Conservation (phyloP, 2,888 invertebrate genomes). For the Boloria selene region DNA sequence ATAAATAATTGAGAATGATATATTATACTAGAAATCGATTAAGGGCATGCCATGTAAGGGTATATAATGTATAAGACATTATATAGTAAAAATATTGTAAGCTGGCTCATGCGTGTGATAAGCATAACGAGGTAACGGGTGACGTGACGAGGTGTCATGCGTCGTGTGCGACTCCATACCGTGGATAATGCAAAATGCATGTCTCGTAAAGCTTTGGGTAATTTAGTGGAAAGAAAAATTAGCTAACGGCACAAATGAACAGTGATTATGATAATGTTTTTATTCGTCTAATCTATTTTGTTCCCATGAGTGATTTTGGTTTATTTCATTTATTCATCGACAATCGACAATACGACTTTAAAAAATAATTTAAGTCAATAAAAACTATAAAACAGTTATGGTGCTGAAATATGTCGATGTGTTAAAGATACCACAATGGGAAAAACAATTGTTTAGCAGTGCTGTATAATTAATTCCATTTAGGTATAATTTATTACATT, state of each 20-base stretch:
- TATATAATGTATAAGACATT: conserved; percentile 14
- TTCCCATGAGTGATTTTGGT: neutral
- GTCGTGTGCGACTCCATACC: conserved; percentile 49
- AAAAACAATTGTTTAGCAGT: conserved; percentile 48
- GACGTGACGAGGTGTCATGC: conserved; percentile 58
- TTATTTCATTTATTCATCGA: neutral
- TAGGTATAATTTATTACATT: conserved; percentile 62
- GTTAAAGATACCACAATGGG: conserved; percentile 50
- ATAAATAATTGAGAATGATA: neutral
- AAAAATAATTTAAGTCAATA: conserved; percentile 1
- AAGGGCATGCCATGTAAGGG: conserved; percentile 45
- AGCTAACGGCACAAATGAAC: conserved; percentile 54
- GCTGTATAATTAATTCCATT: conserved; percentile 54
- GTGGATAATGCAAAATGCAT: conserved; percentile 63
- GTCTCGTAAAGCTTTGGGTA: conserved; percentile 35
- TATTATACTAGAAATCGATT: conserved; percentile 53
- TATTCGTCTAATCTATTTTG: neutral
- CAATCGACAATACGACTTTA: neutral
- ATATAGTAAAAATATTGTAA: conserved; percentile 43
- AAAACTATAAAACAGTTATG: conserved; percentile 46
- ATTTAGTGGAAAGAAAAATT: conserved; percentile 54
- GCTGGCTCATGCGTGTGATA: conserved; percentile 53
- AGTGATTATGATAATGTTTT: neutral
- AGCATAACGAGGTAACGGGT: conserved; percentile 50
- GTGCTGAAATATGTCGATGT: conserved; percentile 48